Evolutionary conservation across 2,113 vertebrate genomes (phyloP).

Genomic region (Alces alces): DNA sequence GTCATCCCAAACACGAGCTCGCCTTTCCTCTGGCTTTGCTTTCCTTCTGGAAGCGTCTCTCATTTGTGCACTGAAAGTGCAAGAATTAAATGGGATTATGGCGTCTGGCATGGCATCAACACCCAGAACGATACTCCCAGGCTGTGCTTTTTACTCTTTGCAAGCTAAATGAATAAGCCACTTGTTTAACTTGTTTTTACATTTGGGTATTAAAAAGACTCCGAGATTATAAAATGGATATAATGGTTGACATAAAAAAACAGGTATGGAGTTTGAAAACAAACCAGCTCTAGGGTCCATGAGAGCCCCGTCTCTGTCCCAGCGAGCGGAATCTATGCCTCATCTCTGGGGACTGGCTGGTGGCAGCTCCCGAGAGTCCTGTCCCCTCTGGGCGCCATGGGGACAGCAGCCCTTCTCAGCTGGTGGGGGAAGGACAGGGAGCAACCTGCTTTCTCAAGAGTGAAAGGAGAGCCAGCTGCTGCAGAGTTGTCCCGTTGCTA

Average conservation of each 20-base stretch:
- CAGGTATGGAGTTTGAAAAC: not conserved
- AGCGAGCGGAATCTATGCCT: not conserved
- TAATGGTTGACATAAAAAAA: not conserved
- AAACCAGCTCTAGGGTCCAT: not conserved
- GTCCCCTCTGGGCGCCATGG: not conserved
- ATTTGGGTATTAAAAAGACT: not conserved
- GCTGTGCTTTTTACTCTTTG: not conserved
- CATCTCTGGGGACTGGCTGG: not conserved
- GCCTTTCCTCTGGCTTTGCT: not conserved
- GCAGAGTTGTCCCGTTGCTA: not conserved
- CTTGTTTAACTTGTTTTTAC: not conserved
- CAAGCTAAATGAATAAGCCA: not conserved
- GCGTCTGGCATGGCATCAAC: fast-evolving
- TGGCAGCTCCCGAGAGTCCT: not conserved
- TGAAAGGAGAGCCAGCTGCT: not conserved
- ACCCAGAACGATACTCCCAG: fast-evolving
- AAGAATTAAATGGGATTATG: not conserved
- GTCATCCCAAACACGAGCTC: fast-evolving
- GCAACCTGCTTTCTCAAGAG: slow-evolving; percentile 19
- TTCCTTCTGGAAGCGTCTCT: not conserved
- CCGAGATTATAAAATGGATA: not conserved
- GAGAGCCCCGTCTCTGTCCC: not conserved
- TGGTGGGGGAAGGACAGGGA: not conserved
- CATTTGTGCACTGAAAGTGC: fast-evolving
- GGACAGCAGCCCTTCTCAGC: not conserved